A percentile compares a stretch with the other conserved stretches of the same genome.
These are phyloP conservation scores for Antennarius striatus DNA, from an alignment of 2,113 vertebrate species.

Conservation along the genomic window DNA sequence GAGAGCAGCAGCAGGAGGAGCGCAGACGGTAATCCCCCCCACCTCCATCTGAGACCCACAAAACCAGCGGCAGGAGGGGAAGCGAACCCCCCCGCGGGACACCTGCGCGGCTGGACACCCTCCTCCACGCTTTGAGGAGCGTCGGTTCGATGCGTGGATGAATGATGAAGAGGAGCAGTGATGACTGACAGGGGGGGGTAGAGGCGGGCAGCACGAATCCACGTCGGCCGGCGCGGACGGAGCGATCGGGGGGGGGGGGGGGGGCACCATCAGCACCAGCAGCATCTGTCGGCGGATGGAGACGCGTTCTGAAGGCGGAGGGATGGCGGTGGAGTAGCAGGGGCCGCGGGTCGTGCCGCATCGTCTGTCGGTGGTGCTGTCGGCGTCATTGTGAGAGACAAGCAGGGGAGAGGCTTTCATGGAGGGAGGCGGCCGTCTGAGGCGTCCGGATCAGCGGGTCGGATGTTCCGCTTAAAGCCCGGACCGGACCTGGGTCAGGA, in stretches of 20 bases:
- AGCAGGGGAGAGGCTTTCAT: slow-evolving; percentile 53
- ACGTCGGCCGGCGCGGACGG: slow-evolving; percentile 23
- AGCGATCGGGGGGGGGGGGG: slow-evolving; percentile 8
- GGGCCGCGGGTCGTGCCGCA: slow-evolving; percentile 86
- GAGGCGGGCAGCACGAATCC: slow-evolving; percentile 3
- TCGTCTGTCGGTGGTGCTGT: slow-evolving; percentile 77
- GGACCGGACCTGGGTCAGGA: slow-evolving; percentile 1
- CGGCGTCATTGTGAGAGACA: slow-evolving; percentile 58
- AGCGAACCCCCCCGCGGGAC: slow-evolving; percentile 43
- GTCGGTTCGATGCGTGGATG: neutral
- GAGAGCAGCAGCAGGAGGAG: slow-evolving; percentile 63
- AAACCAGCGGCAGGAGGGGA: slow-evolving; percentile 19
- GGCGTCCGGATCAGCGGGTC: slow-evolving; percentile 62
- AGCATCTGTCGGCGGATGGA: slow-evolving; percentile 53
- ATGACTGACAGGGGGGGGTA: slow-evolving; percentile 23
- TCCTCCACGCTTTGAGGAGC: neutral
- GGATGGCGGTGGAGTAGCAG: slow-evolving; percentile 64
- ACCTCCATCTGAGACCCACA: slow-evolving; percentile 27
- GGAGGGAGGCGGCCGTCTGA: slow-evolving; percentile 58
- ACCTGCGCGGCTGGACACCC: slow-evolving; percentile 44
- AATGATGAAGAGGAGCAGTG: slow-evolving; percentile 16
- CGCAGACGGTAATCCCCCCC: slow-evolving; percentile 56
- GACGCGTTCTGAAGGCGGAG: slow-evolving; percentile 66
- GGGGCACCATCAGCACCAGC: slow-evolving; percentile 13
- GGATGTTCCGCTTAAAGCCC: slow-evolving; percentile 50